phyloP scores from a whole-genome alignment of 2,113 vertebrate genomes.

The Boulengerochromis microlepis region DNA sequence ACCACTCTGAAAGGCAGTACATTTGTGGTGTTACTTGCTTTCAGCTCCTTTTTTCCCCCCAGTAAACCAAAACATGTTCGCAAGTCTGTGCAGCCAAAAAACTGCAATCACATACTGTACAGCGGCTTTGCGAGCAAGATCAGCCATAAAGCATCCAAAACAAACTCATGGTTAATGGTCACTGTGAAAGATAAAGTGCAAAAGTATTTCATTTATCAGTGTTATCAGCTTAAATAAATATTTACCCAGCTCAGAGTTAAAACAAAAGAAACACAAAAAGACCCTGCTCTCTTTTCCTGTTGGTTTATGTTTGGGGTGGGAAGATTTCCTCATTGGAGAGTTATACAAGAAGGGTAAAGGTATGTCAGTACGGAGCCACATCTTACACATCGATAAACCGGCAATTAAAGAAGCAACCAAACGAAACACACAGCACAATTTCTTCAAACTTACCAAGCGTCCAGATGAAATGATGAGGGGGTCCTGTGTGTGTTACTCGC shows the following conservation, averaged over 20 bases:
- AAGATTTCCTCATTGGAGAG: background rate
- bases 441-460: constrained; percentile 57
- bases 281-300: background rate
- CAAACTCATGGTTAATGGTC: background rate
- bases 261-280: background rate
- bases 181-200: background rate
- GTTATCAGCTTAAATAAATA: background rate
- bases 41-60: background rate
- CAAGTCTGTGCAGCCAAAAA: background rate
- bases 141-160: background rate
- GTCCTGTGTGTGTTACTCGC: constrained; percentile 33
- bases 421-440: background rate
- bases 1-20: constrained; percentile 39
- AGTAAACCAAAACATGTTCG: background rate
- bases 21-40: constrained; percentile 61
- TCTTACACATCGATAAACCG: background rate
- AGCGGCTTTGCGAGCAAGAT: background rate
- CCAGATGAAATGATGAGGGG: constrained; percentile 2
- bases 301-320: background rate
- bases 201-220: background rate
- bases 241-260: background rate
- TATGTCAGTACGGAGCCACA: background rate
- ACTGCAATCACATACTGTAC: background rate
- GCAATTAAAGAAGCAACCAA: background rate
- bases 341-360: background rate